Evolutionary conservation across 1,140 invertebrate species (phyloP), one percentile per base, ranked within the genome.

Genomic region (Mylabris phalerata): DNA sequence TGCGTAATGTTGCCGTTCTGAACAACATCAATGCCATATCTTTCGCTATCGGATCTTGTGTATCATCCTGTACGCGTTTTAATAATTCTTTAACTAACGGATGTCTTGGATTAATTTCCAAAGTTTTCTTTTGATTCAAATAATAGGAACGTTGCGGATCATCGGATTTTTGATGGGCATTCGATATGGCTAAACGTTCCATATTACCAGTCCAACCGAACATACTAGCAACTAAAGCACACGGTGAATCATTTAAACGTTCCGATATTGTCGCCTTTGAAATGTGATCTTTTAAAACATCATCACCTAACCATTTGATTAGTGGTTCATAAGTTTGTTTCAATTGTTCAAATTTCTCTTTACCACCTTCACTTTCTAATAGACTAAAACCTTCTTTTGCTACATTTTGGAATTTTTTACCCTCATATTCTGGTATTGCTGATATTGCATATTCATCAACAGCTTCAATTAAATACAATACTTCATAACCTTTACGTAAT

Each of bases 161-260:
- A 70, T 97, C 88, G 3, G 90, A 77, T 76, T 98, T 98, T 69
- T 96, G 93, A 77, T 98, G 97, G 13, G 97, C 95, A 75, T 99
- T 98, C 9, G 93, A 94, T 61, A 93, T 81, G 51, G 95, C 95
- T 48, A 99, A 82, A 51, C 96, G 82, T 76, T 99, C 97, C 97
- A 99, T 99, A 73, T 99, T 99, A 57, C 95, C 97, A 65, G 95
- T 98, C 95, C 94, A 96, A 52, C 95, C 95, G 75, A 95, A 98
- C 78, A 93, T 89, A 58, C 89, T 90, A 44, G 96, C 95, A n/a
- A 98, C 93, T 32, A 99, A 78, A 27, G 95, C 97, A 77, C 93
- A 98, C 0, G 97, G 95, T 2, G 97, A 98, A 57, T 87, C 86
- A 43, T 89, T 86, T 13, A 99, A 77, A 63, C 97, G 83, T 67